Percentiles rank a stretch among this genome's conserved stretches.
Conservation (phyloP, 2,797 vertebrate species). For the Anguilla marmorata region DNA sequence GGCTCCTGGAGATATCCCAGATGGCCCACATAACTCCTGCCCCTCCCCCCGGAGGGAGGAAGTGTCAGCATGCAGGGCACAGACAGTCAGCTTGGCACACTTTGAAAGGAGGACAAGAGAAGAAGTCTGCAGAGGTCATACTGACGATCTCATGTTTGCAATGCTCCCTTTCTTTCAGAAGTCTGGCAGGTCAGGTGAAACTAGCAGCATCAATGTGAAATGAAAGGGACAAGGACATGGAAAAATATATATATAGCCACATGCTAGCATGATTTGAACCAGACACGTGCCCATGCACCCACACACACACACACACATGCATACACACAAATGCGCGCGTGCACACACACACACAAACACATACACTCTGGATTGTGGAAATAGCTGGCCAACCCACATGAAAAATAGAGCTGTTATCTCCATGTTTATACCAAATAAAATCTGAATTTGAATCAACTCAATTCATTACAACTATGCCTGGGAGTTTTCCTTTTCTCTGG, state of each 20-base stretch:
- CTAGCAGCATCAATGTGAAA: not conserved
- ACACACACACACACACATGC: not conserved
- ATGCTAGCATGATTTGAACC: not conserved
- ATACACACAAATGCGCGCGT: not conserved
- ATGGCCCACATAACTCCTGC: constrained; percentile 69
- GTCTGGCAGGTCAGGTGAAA: constrained; percentile 1
- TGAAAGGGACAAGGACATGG: not conserved
- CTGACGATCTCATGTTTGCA: constrained; percentile 49
- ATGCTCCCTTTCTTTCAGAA: constrained; percentile 29
- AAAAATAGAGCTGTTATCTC: not conserved
- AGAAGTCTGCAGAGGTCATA: constrained; percentile 74
- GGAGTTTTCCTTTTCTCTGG: not conserved
- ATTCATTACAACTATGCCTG: not conserved
- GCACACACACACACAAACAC: not conserved
- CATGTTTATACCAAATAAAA: not conserved
- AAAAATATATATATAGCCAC: not conserved
- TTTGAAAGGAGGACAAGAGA: constrained; percentile 63
- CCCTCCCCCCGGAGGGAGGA: constrained; percentile 59
- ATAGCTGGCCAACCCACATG: not conserved
- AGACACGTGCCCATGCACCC: not conserved
- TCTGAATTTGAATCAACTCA: not conserved
- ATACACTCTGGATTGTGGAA: not conserved
- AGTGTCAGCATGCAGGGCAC: constrained; percentile 66
- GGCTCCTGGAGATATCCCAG: constrained; percentile 77
- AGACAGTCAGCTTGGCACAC: constrained; percentile 70